A percentile compares a stretch with the other conserved stretches of the same genome.
Conservation (phyloP, 2,113 vertebrate genomes). For the Tachycineta bicolor region DNA sequence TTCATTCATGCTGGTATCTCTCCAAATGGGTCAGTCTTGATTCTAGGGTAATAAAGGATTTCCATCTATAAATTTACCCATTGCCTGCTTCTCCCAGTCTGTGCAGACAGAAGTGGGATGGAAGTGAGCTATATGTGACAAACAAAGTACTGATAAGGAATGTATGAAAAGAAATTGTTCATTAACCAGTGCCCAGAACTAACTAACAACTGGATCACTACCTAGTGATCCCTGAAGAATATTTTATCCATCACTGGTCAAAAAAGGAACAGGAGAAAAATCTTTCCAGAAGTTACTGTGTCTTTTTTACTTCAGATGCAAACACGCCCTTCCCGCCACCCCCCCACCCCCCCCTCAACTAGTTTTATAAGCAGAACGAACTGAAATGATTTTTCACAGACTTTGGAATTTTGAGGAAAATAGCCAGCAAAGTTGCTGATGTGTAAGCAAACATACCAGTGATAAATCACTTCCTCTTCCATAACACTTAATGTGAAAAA, state of each 20-base stretch:
- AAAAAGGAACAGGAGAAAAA: background rate
- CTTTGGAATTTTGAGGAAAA: background rate
- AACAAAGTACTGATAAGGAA: background rate
- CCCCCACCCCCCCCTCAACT: rapidly evolving
- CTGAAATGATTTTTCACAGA: background rate
- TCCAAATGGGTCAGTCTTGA: background rate
- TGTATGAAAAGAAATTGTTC: background rate
- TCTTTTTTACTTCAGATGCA: background rate
- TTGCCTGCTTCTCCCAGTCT: background rate
- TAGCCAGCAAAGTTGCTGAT: background rate
- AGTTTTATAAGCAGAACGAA: background rate
- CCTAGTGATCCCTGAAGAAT: background rate
- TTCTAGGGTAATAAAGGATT: background rate
- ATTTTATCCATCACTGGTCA: background rate
- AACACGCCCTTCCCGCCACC: rapidly evolving
- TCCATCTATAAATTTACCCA: background rate
- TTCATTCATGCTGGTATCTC: background rate
- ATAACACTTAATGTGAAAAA: background rate
- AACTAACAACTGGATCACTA: background rate
- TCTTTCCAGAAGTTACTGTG: background rate
- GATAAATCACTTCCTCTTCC: background rate
- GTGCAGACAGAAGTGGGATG: background rate
- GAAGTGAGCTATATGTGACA: background rate
- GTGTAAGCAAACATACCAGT: background rate
- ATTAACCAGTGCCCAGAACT: background rate